These are phyloP conservation scores for Drosophila diplacantha DNA, from an alignment of 2,888 invertebrate genomes.

Conservation along the genomic window DNA sequence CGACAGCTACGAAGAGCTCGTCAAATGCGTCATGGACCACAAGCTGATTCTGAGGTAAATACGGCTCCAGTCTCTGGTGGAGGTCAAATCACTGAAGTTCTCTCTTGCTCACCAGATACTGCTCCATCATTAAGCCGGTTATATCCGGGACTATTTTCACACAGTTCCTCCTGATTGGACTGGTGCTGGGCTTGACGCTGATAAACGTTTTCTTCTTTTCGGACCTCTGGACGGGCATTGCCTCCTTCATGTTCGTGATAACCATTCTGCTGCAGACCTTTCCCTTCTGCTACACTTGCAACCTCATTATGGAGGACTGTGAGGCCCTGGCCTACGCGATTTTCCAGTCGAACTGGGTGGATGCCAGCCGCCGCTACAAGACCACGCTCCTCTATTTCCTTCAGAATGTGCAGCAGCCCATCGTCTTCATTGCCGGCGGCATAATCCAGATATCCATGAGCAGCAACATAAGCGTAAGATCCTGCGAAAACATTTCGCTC, in stretches of 20 bases:
- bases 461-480: conserved; percentile 63
- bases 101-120: conserved; percentile 39
- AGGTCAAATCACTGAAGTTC: background rate
- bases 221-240: conserved; percentile 54
- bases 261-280: conserved; percentile 61
- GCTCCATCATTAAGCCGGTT: conserved; percentile 53
- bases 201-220: conserved; percentile 63
- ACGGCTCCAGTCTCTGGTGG: no score
- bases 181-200: conserved; percentile 57
- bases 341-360: conserved; percentile 70
- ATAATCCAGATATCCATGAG: conserved; percentile 58
- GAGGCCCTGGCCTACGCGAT: conserved; percentile 51
- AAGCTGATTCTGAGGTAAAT: conserved; percentile 63
- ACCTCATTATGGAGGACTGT: conserved; percentile 63
- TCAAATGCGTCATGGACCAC: conserved; percentile 63
- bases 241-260: conserved; percentile 50
- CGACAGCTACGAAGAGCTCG: conserved; percentile 59
- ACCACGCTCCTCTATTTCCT: conserved; percentile 58
- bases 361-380: conserved; percentile 51
- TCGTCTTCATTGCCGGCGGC: conserved; percentile 57
- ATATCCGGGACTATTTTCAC: conserved; percentile 67
- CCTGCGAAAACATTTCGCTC: background rate
- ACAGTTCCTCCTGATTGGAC: conserved; percentile 62
- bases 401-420: conserved; percentile 60
- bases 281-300: conserved; percentile 67